Base-by-base conservation (phyloP, 2,888 invertebrate genomes). In the Physocephala rufipes region DNA sequence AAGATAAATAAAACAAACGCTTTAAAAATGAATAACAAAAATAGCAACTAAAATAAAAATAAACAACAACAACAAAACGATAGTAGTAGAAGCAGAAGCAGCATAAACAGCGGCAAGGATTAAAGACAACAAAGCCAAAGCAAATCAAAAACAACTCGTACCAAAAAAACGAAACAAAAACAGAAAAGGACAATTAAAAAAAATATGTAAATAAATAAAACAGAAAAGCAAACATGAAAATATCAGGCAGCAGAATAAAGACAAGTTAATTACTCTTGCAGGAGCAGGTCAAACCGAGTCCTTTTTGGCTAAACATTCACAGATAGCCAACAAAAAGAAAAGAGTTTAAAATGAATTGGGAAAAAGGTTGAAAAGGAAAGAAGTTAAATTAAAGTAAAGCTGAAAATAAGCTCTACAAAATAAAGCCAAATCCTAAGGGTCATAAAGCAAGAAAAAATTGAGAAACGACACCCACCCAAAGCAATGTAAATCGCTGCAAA, bases 211-310 rank as follows among this genome's bases (percentile, higher is more conserved):
- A 36, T 36, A 36, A 36, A 36, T 36, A 36, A 12, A 55, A 55
- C 5, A 55, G 26, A 55, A 12, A 55, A 55, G 21, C 55, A 24
- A 19, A 55, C 26, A 55, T 24, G 26, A 24, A 19, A 55, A n/a
- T 13, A 24, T 51, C 36, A 36, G 19, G 62, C 47, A 45, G 12
- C 59, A 67, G 13, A 16, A 58, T 53, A 59, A 59, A 28, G 49
- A 58, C 43, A 49, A 67, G 59, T 67, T 59, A 67, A 67, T 67
- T 67, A 59, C 67, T 58, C 47, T 59, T 67, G 28, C 67, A 59
- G 47, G 67, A 45, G 26, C n/a, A 59, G 12, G 19, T 49, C 49
- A 2, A 16, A 21, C n/a, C n/a, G 2, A 19, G 16, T 53, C 2
- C 9, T 53, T 19, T 21, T 53, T 49, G 16, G 49, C 58, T 67